Conservation (phyloP, 2,113 vertebrate species). For the Hippocampus mohnikei region DNA sequence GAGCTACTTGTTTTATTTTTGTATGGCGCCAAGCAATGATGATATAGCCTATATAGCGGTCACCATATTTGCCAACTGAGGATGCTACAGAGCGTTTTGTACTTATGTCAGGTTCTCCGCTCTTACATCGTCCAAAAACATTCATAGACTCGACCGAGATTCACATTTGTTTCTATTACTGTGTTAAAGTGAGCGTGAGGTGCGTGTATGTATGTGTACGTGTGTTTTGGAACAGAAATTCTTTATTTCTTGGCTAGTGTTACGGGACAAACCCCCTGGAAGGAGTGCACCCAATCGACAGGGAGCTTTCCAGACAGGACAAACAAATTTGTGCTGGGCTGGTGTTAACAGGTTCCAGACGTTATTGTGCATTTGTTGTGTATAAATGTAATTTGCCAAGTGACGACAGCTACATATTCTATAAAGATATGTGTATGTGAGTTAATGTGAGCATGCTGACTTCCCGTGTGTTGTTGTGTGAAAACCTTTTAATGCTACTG, state of each 20-base stretch:
- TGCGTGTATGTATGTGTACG: constrained; percentile 34
- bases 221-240: constrained; percentile 39
- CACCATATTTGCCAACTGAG: constrained; percentile 62
- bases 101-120: constrained; percentile 55
- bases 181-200: constrained; percentile 44
- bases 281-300: constrained; percentile 1
- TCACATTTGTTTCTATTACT: constrained; percentile 27
- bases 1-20: constrained; percentile 73
- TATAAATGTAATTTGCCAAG: constrained; percentile 72
- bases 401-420: constrained; percentile 70
- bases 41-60: constrained; percentile 59
- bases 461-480: constrained; percentile 67
- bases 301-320: constrained; percentile 30
- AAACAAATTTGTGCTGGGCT: constrained; percentile 37
- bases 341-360: constrained; percentile 60
- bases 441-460: constrained; percentile 75
- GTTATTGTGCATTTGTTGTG: constrained; percentile 72
- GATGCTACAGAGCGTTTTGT: constrained; percentile 61
- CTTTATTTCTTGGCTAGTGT: constrained; percentile 58
- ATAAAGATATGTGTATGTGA: constrained; percentile 69
- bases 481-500: constrained; percentile 54
- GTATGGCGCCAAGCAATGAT: constrained; percentile 66
- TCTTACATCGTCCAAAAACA: constrained; percentile 34
- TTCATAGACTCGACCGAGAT: constrained; percentile 25
- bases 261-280: constrained; percentile 27